Conservation (phyloP, 2,888 invertebrate genomes). For the Polylopha cassiicola region DNA sequence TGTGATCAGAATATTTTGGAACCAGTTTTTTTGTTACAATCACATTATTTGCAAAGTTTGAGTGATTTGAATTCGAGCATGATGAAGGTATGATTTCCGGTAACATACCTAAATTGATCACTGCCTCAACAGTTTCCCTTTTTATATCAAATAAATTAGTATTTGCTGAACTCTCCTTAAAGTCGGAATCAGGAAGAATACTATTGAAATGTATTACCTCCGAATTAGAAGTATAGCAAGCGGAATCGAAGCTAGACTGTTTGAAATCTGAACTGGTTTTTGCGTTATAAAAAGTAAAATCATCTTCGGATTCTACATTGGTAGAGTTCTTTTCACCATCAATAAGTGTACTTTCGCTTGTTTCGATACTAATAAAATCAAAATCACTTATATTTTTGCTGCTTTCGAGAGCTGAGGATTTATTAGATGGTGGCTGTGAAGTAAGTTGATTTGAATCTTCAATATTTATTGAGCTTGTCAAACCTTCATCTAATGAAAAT, state of each 20-base stretch:
- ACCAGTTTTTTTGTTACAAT: constrained; percentile 27
- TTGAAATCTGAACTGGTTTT: constrained; percentile 40
- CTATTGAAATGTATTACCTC: constrained; percentile 21
- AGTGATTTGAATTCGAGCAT: constrained; percentile 28
- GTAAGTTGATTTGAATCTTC: constrained; percentile 22
- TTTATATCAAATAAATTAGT: constrained; percentile 10
- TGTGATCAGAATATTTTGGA: neutral
- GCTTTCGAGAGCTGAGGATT: neutral
- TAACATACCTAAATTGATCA: constrained; percentile 39
- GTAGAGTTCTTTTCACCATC: constrained; percentile 22
- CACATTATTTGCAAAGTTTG: constrained; percentile 27
- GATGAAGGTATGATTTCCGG: constrained; percentile 34
- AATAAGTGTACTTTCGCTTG: constrained; percentile 34
- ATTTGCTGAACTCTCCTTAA: constrained; percentile 1
- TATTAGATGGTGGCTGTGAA: constrained; percentile 26
- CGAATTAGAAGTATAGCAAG: constrained; percentile 30
- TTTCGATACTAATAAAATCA: constrained; percentile 23
- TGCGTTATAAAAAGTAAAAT: constrained; percentile 34
- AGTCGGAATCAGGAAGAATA: constrained; percentile 1
- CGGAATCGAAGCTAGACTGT: constrained; percentile 30
- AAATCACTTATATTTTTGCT: constrained; percentile 3
- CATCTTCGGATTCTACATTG: constrained; percentile 27
- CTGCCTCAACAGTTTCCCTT: constrained; percentile 33
- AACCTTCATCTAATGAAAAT: constrained; percentile 23
- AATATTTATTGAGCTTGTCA: constrained; percentile 31